Evolutionary conservation across 2,797 vertebrate species (phyloP).

Genomic region (Hoplostethus atlanticus): DNA sequence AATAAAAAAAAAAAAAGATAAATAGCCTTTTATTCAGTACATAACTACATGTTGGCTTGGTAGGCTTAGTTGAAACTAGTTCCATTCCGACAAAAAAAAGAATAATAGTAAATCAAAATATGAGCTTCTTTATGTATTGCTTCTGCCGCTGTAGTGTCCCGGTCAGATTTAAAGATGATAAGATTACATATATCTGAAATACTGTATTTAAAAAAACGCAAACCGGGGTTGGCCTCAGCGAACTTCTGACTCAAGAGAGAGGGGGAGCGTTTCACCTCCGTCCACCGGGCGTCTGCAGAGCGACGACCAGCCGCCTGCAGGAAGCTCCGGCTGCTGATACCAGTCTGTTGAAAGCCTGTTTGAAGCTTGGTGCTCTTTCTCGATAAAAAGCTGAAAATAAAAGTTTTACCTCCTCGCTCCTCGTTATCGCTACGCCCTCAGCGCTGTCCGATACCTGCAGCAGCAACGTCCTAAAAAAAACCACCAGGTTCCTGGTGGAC

Average conservation of each 20-base stretch:
- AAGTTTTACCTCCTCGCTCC: not conserved
- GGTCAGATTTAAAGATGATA: slow-evolving; percentile 75
- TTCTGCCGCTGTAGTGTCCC: slow-evolving; percentile 82
- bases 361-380: no score
- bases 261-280: slow-evolving; percentile 23
- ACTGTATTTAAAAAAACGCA: slow-evolving; percentile 78
- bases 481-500: slow-evolving; percentile 35
- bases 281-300: slow-evolving; percentile 29
- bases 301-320: not conserved
- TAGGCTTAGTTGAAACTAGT: slow-evolving; percentile 77
- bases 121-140: slow-evolving; percentile 81
- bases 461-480: slow-evolving; percentile 6
- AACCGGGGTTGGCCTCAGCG: slow-evolving; percentile 72
- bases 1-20: slow-evolving; percentile 60
- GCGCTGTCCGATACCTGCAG: slow-evolving; percentile 3
- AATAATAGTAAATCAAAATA: slow-evolving; percentile 70
- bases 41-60: slow-evolving; percentile 77
- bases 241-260: not conserved
- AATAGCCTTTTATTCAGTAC: slow-evolving; percentile 76
- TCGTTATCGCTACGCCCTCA: slow-evolving; percentile 24
- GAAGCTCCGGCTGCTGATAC: slow-evolving; percentile 19
- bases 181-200: slow-evolving; percentile 81
- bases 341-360: no score
- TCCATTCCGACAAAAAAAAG: slow-evolving; percentile 75
- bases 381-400: not conserved